These are phyloP conservation scores for Porites cylindrica DNA, from an alignment of 92 coral and sea anemone genomes.

Conservation along the genomic window DNA sequence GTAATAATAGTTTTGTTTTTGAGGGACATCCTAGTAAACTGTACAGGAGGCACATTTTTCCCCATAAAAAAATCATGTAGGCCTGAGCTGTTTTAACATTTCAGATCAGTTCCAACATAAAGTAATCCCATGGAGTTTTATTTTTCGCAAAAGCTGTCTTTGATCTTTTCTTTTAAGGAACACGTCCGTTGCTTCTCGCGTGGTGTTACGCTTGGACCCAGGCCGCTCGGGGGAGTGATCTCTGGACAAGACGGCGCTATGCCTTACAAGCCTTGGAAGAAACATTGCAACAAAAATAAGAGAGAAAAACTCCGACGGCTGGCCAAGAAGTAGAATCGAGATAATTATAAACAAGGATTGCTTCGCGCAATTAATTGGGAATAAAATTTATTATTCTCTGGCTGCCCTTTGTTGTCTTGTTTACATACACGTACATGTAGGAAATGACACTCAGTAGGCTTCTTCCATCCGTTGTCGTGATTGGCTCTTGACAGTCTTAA, in stretches of 20 bases:
- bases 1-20: too few species aligned
- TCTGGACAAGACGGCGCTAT: constrained; percentile 48
- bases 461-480: too few species aligned
- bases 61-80: too few species aligned
- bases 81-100: neutral
- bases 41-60: too few species aligned
- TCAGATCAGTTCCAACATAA: neutral
- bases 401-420: neutral
- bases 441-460: too few species aligned
- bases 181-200: constrained; percentile 74
- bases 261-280: constrained; percentile 95
- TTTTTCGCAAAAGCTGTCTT: neutral
- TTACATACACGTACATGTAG: too few species aligned
- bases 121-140: neutral
- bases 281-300: constrained; percentile 90
- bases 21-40: too few species aligned
- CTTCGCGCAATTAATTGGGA: neutral
- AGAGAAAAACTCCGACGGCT: constrained; percentile 90
- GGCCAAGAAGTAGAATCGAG: constrained; percentile 55
- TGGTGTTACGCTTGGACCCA: constrained; percentile 54
- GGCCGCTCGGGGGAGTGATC: constrained; percentile 49
- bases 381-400: neutral
- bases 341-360: neutral
- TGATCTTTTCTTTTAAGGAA: constrained; percentile 45
- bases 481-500: too few species aligned